Conservation (phyloP, 2,888 invertebrate genomes). For the Eristalinus sepulchralis region DNA sequence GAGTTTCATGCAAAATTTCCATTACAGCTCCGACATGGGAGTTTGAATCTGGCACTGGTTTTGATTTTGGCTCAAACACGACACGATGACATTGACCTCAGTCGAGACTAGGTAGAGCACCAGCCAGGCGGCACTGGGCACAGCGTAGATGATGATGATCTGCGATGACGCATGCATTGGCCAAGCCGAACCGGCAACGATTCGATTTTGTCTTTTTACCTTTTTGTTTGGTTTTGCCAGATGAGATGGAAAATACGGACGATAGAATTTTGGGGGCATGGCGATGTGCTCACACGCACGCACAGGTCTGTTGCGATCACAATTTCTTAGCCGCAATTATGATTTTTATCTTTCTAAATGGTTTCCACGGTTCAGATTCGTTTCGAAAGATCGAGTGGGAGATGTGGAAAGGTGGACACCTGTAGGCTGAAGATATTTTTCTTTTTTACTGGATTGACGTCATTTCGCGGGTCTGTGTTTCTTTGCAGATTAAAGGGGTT, state of each 20-base stretch:
- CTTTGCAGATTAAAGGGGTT: not conserved
- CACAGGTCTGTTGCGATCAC: not conserved
- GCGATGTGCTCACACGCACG: not conserved
- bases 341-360: slow-evolving; percentile 39
- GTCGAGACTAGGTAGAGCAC: not conserved
- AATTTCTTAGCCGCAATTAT: slow-evolving; percentile 20
- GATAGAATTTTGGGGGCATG: not conserved
- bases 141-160: slow-evolving; percentile 9
- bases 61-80: not conserved
- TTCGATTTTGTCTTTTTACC: not conserved
- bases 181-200: slow-evolving; percentile 37
- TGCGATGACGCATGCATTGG: slow-evolving; percentile 27
- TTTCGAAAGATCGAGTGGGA: not conserved
- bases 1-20: slow-evolving; percentile 17
- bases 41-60: not conserved
- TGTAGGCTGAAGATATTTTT: not conserved
- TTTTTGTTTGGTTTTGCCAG: not conserved
- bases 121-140: not conserved
- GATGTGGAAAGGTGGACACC: slow-evolving; percentile 10
- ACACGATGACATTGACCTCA: slow-evolving; percentile 55
- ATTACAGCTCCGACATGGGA: not conserved
- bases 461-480: not conserved
- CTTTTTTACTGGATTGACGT: not conserved
- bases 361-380: slow-evolving; percentile 8
- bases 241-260: not conserved